phyloP scores from a whole-genome alignment of 92 coral and sea anemone genomes.

The Virgularia gustaviana region DNA sequence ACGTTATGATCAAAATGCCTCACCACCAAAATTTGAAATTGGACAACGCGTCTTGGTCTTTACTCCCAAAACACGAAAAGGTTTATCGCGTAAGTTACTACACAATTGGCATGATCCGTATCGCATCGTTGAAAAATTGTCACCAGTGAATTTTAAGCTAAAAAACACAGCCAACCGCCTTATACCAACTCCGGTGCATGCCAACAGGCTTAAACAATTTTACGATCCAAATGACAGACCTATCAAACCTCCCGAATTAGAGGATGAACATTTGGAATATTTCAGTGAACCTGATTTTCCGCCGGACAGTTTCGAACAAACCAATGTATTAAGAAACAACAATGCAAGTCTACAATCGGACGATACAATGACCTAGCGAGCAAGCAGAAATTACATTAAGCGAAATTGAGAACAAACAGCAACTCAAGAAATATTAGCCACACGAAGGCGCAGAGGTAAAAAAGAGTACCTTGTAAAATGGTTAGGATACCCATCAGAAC shows the following conservation, averaged over 20 bases:
- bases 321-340: too few relatives aligned
- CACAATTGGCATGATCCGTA: constrained; percentile 49
- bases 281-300: constrained; percentile 9
- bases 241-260: constrained; percentile 36
- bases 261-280: neutral
- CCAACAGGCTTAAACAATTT: constrained; percentile 51
- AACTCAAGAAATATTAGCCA: too few relatives aligned
- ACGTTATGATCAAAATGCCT: constrained; percentile 43
- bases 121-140: constrained; percentile 25
- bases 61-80: constrained; percentile 36
- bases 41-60: constrained; percentile 57
- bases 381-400: too few relatives aligned
- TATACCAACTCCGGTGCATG: constrained; percentile 48
- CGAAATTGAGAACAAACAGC: too few relatives aligned
- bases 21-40: constrained; percentile 25
- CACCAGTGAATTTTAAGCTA: constrained; percentile 39
- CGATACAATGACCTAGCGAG: too few relatives aligned
- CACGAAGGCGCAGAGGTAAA: too few relatives aligned
- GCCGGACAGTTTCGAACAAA: constrained; percentile 18
- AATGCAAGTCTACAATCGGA: too few relatives aligned
- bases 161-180: constrained; percentile 57
- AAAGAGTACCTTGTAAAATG: constrained; percentile 37
- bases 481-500: constrained; percentile 6
- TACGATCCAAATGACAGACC: constrained; percentile 52
- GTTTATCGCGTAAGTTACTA: constrained; percentile 27